phyloP scores from a whole-genome alignment of 2,113 vertebrate species.

The Periophthalmus modestus region DNA sequence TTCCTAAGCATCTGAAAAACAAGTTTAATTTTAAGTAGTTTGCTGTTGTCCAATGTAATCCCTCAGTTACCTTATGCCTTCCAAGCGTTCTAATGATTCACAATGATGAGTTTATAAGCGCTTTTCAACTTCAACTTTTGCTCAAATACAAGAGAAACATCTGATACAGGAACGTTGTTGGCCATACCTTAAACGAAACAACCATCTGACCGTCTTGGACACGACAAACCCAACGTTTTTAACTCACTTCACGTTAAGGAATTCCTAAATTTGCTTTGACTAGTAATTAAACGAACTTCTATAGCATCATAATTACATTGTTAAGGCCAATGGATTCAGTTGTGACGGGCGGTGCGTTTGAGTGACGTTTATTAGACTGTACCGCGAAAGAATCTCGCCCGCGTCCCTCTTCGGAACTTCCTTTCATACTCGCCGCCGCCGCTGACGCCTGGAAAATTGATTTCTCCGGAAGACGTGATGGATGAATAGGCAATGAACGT shows the following conservation, averaged over 20 bases:
- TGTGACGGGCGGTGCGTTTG: constrained; percentile 42
- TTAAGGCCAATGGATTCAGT: constrained; percentile 33
- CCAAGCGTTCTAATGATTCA: no score
- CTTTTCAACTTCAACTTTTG: no score
- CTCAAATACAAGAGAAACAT: no score
- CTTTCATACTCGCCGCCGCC: constrained; percentile 67
- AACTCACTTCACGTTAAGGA: not conserved
- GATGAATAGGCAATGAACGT: constrained; percentile 74
- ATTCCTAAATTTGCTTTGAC: not conserved
- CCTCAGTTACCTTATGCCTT: no score
- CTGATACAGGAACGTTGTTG: no score
- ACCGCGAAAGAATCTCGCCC: constrained; percentile 54
- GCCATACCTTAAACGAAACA: not conserved
- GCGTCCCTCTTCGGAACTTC: constrained; percentile 46
- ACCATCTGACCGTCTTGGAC: not conserved
- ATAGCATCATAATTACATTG: constrained; percentile 27
- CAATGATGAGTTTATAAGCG: no score
- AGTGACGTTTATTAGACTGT: constrained; percentile 70
- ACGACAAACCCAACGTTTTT: not conserved
- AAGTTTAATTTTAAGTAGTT: no score
- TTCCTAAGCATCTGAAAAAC: no score
- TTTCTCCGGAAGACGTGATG: constrained; percentile 77
- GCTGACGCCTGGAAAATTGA: constrained; percentile 78
- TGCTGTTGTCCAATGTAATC: no score
- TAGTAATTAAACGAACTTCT: not conserved